Base-by-base conservation (phyloP, 2,888 invertebrate species). In the Drosophila falleni region DNA sequence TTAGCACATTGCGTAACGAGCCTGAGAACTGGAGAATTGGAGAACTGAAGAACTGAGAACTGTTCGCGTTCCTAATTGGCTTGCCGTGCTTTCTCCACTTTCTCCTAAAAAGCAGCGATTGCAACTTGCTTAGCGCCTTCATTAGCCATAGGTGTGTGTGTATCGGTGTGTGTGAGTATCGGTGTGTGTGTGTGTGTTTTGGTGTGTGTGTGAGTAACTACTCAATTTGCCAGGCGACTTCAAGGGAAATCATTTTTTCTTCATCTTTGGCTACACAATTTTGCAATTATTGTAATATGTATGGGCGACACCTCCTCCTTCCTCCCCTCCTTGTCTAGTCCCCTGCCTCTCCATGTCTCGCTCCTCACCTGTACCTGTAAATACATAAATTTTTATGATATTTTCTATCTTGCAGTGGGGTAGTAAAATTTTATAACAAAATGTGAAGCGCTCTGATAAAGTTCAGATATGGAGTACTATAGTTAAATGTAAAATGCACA, bases 271-370 rank as follows among this genome's bases (percentile, higher is more conserved):
- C 78, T 75, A 75, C 81, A 87, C 84, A 83, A 84, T 87, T 87
- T 84, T 80, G 87, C 87, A 84, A 84, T 84, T 84, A 84, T 83
- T 84, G 69, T 84, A 87, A 84, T 87, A 87, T 78, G 74, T 56
- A 68, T 37, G 47, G 46, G 31, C 74, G 71, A 74, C 71, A 71
- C 16, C 15, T n/a, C n/a, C n/a, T n/a, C n/a, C n/a, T n/a, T n/a
- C n/a, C n/a, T n/a, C n/a, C n/a, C n/a, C n/a, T n/a, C n/a, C n/a
- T n/a, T n/a, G n/a, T n/a, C n/a, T n/a, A n/a, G n/a, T n/a, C n/a
- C n/a, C n/a, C n/a, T n/a, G n/a, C n/a, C n/a, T n/a, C n/a, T n/a
- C n/a, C n/a, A n/a, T n/a, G n/a, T n/a, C 31, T 9, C 13, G 3
- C 31, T 10, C 6, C 11, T 13, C 6, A 65, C n/a, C 44, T 55